Percentiles rank a stretch among this genome's conserved stretches.
phyloP scores from a whole-genome alignment of 2,797 vertebrate species.

The Acomys russatus region DNA sequence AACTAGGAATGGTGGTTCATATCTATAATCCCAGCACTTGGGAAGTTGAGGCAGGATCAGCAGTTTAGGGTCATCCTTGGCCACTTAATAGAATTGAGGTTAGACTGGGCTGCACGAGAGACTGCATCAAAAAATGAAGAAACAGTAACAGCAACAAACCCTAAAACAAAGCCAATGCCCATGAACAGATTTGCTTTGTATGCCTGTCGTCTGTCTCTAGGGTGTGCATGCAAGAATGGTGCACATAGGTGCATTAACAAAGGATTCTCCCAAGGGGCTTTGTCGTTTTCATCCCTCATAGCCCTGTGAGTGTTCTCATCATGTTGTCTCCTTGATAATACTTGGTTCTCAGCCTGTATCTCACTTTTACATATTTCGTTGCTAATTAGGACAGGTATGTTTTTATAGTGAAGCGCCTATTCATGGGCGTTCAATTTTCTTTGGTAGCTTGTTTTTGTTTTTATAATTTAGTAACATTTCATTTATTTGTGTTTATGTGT shows the following conservation, averaged over 20 bases:
- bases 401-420: not conserved
- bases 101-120: not conserved
- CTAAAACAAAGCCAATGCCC: not conserved
- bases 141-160: not conserved
- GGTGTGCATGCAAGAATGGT: not conserved
- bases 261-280: not conserved
- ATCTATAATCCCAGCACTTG: not conserved
- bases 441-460: conserved; percentile 49
- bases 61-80: not conserved
- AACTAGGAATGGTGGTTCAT: too few species aligned
- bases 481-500: not conserved
- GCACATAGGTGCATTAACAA: not conserved
- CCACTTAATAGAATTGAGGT: not conserved
- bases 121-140: not conserved
- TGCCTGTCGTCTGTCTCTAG: not conserved
- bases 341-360: not conserved
- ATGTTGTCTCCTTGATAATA: not conserved
- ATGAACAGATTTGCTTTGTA: not conserved
- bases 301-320: not conserved
- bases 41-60: not conserved
- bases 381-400: not conserved
- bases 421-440: conserved; percentile 19
- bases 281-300: not conserved
- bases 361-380: conserved; percentile 39
- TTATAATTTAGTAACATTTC: not conserved